Conservation (phyloP, 2,113 vertebrate species). For the Strix uralensis region DNA sequence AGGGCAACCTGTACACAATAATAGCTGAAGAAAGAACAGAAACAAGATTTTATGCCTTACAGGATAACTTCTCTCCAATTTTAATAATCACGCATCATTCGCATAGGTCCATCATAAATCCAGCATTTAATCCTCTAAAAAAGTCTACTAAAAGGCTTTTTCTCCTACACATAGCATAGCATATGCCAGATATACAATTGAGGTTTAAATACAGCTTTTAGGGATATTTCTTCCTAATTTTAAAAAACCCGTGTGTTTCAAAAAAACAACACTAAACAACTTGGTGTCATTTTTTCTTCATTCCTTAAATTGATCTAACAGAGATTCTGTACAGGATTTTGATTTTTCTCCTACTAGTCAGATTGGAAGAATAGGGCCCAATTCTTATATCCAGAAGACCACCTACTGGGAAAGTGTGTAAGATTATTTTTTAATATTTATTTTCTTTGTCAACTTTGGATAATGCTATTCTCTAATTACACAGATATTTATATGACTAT, state of each 20-base stretch:
- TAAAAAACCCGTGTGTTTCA: neutral
- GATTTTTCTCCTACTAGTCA: neutral
- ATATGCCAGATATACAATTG: neutral
- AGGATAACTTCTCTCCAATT: neutral
- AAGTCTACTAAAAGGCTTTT: neutral
- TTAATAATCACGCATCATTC: neutral
- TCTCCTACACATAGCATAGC: neutral
- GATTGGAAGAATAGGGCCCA: neutral
- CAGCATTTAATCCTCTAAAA: neutral
- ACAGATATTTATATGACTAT: neutral
- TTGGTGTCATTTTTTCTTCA: neutral
- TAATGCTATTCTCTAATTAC: neutral
- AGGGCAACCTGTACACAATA: slow-evolving; percentile 89
- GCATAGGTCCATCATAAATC: neutral
- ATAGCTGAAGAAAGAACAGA: slow-evolving; percentile 71
- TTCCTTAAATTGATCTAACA: neutral
- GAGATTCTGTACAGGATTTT: neutral
- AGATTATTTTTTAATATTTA: neutral
- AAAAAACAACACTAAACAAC: neutral
- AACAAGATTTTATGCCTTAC: neutral
- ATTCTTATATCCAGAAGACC: neutral
- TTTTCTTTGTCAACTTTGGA: neutral
- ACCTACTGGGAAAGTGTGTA: neutral
- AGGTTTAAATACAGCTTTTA: neutral
- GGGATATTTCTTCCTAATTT: neutral